Percentiles rank a stretch among this genome's conserved stretches.
Evolutionary conservation across 2,888 invertebrate genomes (phyloP).

Genomic region (Volucella inflata): DNA sequence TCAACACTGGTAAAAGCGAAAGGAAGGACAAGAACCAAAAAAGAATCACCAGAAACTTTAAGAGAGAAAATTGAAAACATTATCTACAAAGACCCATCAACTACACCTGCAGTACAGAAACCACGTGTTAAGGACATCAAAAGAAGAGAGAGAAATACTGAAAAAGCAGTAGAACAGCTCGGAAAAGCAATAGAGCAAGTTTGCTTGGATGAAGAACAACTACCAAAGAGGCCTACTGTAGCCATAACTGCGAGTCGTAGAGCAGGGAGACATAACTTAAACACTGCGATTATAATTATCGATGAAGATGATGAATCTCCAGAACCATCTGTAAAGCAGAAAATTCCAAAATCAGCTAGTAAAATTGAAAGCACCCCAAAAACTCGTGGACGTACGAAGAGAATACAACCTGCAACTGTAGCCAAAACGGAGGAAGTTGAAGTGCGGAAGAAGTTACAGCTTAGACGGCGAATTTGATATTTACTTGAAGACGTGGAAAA

Average conservation of each 20-base stretch:
- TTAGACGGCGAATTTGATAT: slow-evolving; percentile 61
- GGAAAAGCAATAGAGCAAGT: slow-evolving; percentile 53
- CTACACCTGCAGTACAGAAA: slow-evolving; percentile 1
- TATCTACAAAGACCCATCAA: slow-evolving; percentile 46
- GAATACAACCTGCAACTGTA: slow-evolving; percentile 26
- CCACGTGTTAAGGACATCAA: slow-evolving; percentile 10
- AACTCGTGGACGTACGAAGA: slow-evolving; percentile 41
- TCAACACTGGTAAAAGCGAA: not conserved
- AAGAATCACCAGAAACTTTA: slow-evolving; percentile 46
- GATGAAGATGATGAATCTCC: slow-evolving; percentile 60
- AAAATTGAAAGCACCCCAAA: slow-evolving; percentile 53
- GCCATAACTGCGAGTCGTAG: slow-evolving; percentile 18
- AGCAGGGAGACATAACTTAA: slow-evolving; percentile 39
- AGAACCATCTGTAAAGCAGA: slow-evolving; percentile 11
- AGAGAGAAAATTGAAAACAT: slow-evolving; percentile 58
- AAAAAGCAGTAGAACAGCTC: slow-evolving; percentile 29
- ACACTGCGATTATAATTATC: slow-evolving; percentile 51
- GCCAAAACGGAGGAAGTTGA: slow-evolving; percentile 35
- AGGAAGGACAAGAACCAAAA: slow-evolving; percentile 15
- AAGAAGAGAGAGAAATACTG: slow-evolving; percentile 27
- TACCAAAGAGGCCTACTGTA: slow-evolving; percentile 4
- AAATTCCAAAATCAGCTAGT: slow-evolving; percentile 47
- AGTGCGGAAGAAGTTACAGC: slow-evolving; percentile 21
- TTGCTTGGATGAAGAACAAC: slow-evolving; percentile 23
- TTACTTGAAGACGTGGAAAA: not conserved